A percentile compares a stretch with the other conserved stretches of the same genome.
These are phyloP conservation scores for Elysia chlorotica DNA, from an alignment of 1,140 invertebrate species.

Conservation along the genomic window DNA sequence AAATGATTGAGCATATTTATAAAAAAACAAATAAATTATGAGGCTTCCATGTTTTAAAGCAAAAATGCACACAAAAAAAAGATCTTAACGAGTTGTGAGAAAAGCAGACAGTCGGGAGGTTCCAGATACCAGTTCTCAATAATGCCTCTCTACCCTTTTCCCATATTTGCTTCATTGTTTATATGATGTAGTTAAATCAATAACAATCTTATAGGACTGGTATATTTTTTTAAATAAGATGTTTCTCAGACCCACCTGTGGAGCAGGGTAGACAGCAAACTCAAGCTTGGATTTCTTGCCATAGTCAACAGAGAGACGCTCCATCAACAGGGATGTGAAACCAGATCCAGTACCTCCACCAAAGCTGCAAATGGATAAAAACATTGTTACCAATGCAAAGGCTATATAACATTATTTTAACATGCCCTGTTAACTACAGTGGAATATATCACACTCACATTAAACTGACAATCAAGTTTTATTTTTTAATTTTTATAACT, in stretches of 20 bases:
- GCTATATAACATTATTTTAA: neutral
- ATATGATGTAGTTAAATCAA: no score
- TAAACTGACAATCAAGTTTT: neutral
- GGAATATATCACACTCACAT: neutral
- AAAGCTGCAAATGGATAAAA: conserved; percentile 69
- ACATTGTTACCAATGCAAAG: neutral
- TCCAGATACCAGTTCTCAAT: neutral
- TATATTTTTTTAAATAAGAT: neutral
- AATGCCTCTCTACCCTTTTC: neutral
- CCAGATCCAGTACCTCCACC: conserved; percentile 51
- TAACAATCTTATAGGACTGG: neutral
- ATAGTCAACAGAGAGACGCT: conserved; percentile 16
- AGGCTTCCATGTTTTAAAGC: no score
- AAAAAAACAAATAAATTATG: no score
- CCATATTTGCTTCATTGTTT: no score
- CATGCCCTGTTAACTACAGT: neutral
- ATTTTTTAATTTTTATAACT: neutral
- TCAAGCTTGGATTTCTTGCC: conserved; percentile 68
- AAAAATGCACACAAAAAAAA: no score
- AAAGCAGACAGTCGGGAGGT: neutral
- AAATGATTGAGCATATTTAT: no score
- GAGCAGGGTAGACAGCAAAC: conserved; percentile 84
- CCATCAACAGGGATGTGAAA: conserved; percentile 14
- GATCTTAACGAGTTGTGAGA: neutral
- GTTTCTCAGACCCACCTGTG: conserved; percentile 54